phyloP scores from a whole-genome alignment of 2,113 vertebrate species.

The Anthoscopus minutus region DNA sequence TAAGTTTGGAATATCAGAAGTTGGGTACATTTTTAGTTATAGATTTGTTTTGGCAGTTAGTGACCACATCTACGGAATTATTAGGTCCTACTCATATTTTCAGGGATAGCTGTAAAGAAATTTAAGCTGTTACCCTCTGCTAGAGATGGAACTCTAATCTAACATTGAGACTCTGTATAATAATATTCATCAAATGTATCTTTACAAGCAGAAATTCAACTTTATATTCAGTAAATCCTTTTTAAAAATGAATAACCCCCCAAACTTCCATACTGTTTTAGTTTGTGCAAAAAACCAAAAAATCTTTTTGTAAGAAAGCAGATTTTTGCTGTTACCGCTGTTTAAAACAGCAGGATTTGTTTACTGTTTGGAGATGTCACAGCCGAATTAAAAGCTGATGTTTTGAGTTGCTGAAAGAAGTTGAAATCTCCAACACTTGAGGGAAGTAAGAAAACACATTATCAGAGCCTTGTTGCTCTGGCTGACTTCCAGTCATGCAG shows the following conservation, averaged over 20 bases:
- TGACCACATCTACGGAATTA: neutral
- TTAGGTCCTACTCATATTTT: neutral
- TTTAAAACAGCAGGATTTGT: neutral
- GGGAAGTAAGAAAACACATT: neutral
- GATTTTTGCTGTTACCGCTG: neutral
- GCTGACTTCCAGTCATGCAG: neutral
- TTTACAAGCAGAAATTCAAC: neutral
- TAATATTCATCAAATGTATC: neutral
- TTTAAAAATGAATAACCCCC: no score
- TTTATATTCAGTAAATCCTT: neutral
- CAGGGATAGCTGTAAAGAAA: neutral
- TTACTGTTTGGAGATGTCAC: neutral
- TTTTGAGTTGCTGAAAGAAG: neutral
- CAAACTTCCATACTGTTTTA: neutral
- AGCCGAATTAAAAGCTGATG: neutral
- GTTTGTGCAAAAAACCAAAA: neutral
- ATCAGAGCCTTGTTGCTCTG: neutral
- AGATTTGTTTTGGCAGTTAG: neutral
- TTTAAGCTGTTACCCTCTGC: neutral
- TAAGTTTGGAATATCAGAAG: neutral
- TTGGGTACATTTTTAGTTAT: neutral
- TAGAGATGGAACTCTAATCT: neutral
- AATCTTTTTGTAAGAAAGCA: neutral
- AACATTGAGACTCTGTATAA: neutral
- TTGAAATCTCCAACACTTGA: neutral